Base-by-base conservation (phyloP, 2,113 vertebrate species). In the Himantopus leucocephalus region DNA sequence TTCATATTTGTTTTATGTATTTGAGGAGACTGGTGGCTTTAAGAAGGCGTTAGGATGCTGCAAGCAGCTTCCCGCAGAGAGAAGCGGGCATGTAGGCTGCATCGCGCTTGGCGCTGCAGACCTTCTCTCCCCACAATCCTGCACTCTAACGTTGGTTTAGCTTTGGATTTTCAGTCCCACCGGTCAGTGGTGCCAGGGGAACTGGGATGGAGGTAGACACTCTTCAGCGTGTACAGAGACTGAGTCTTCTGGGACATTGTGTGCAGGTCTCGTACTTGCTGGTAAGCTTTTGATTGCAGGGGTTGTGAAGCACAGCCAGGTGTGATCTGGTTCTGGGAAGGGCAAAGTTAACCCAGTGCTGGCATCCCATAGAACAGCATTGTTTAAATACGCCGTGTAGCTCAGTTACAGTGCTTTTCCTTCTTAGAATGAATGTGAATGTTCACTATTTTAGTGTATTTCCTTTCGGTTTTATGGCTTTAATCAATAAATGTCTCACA, bases 341-440 rank as follows among this genome's bases (percentile, higher is more conserved):
- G 58, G 24, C 41, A 52, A 60, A 45, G 52, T 34, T 50, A 62
- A 67, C 32, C 19, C 71, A 8, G 0, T 45, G 52, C 4, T 62
- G 27, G 24, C 64, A 70, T 43, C 47, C 47, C 39, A 7, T 26
- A 27, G 58, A 30, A 50, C 50, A 56, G 8, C 58, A 6, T 8
- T 7, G 9, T 29, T 86, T 27, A 11, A 37, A 56, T 24, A 18
- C 0, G 0, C 62, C 45, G 2, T 1, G 20, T 8, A 10, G 47
- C 60, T 74, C 27, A 14, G 41, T 16, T 41, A 16, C 8, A 22
- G 29, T 27, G 37, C 26, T 64, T 27, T 32, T 70, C 39, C 68
- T 70, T 34, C 62, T 34, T 34, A 23, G 27, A 5, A 24, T 27
- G 35, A 10, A 11, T 6, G 10, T 34, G 52, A 19, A 13, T 60